Base-by-base conservation (phyloP, 2,797 vertebrate genomes). In the Chiroxiphia lanceolata region DNA sequence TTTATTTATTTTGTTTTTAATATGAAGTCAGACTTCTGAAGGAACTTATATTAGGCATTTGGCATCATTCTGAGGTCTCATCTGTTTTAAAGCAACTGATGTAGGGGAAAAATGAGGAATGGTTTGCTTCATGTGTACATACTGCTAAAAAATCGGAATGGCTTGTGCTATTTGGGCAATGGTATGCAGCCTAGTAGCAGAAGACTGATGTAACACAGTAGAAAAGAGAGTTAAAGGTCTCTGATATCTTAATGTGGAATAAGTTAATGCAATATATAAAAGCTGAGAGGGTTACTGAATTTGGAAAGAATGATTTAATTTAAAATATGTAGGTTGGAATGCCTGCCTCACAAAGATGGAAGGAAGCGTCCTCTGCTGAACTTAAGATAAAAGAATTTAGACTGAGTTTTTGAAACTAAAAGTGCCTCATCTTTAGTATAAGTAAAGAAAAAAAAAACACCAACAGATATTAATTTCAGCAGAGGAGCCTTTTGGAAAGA, bases 401-500 rank as follows among this genome's bases (percentile, higher is more conserved):
- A 36, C 21, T 11, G 20, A 54, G 13, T 40, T 75, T 80, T 86
- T 87, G 76, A 90, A 94, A 51, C 45, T 34, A 34, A 45, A 91
- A 42, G 17, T 69, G 27, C 23, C 23, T 87, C 36, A 33, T 77
- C 54, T 92, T 85, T 33, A 74, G 59, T 26, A 31, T 31, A 94
- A 63, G 10, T 40, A 44, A 68, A 56, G 83, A 75, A 42, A 25
- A 47, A 63, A 51, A 54, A 53, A 42, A 4, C 5, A 8, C 29
- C 25, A 60, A 19, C 38, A 34, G 8, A 45, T 45, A 42, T 3
- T 85, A 61, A 77, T 89, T 92, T 88, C 72, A 88, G 59, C 59
- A 74, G 47, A 90, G 63, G 63, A 94, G 40, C 63, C 33, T 94
- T 69, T 53, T 77, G 63, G 77, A 93, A 95, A 87, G 80, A 93